phyloP scores from a whole-genome alignment of 2,888 invertebrate genomes.

The Noctua comes region DNA sequence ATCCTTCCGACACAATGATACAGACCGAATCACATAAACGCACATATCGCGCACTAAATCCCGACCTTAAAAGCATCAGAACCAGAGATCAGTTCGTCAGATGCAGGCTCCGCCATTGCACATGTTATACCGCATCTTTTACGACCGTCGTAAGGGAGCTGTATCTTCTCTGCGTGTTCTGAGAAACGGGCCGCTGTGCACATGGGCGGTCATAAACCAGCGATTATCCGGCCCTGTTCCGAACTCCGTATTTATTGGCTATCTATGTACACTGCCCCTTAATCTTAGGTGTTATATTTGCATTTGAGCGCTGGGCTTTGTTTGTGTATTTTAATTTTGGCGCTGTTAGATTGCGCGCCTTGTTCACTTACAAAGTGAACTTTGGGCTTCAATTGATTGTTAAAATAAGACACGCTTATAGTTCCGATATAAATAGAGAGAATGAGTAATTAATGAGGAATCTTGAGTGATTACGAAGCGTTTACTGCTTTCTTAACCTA shows the following conservation, averaged over 20 bases:
- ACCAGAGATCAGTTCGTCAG: conserved; percentile 63
- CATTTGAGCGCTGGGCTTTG: conserved; percentile 31
- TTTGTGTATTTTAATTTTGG: conserved; percentile 34
- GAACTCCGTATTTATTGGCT: conserved; percentile 67
- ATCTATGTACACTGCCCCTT: conserved; percentile 64
- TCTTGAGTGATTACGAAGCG: not conserved
- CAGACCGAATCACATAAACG: conserved; percentile 15
- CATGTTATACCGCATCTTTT: conserved; percentile 88
- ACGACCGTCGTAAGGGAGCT: conserved; percentile 85
- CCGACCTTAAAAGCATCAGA: conserved; percentile 58
- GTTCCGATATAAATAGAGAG: not conserved
- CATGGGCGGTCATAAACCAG: conserved; percentile 86
- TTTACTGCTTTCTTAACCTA: not conserved
- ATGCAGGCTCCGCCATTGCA: conserved; percentile 79
- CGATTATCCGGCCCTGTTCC: conserved; percentile 81
- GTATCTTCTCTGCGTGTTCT: conserved; percentile 75
- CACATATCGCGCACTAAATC: conserved; percentile 34
- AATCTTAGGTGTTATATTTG: conserved; percentile 64
- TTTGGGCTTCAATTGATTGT: not conserved
- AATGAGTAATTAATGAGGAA: not conserved
- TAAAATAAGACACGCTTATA: not conserved
- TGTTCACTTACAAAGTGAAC: not conserved
- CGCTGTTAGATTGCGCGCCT: not conserved
- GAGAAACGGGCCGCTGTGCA: conserved; percentile 84
- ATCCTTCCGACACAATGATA: conserved; percentile 27